Base-by-base conservation (phyloP, 2,113 vertebrate genomes). In the Tretioscincus oriximinensis region DNA sequence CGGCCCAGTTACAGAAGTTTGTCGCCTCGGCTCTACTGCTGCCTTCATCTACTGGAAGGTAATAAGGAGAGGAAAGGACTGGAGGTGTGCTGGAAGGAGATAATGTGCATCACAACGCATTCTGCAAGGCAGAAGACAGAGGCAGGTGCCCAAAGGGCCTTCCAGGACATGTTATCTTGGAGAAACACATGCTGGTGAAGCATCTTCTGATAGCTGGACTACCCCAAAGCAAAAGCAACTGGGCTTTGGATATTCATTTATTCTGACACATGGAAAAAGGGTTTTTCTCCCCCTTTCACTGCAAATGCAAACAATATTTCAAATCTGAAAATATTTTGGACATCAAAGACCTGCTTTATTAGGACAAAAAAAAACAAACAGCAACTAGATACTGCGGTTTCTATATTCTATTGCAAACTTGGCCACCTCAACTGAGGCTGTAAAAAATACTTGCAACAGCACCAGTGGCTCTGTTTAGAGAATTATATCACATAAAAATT, bases 91-190 rank as follows among this genome's bases (percentile, higher is more conserved):
- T 74, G 24, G 1, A 31, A 49, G 72, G 6, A 91, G 90, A 87
- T 89, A 89, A 91, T 0, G 0, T 65, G 47, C 0, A 0, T 73
- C 73, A 84, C 70, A 77, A 84, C 76, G 85, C 69, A 77, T 41
- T 41, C 35, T 41, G 60, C 67, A 68, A 65, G 22, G 0, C 63
- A 81, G 81, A 68, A 61, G 79, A 74, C 84, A 90, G 86, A 88
- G 81, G 82, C 66, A 80, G 81, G 76, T 67, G 79, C 83, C 79
- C 74, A 64, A 73, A 81, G 76, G 77, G 85, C 84, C 77, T 83
- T 73, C 77, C 73, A 64, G 79, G 87, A 85, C 61, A n/a, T 0
- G 1, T 84, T 90, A 91, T 90, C 90, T 88, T 71, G 1, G 49
- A 83, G 78, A 85, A 91, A 84, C 88, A 89, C 0, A 4, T 72